Percentiles rank a stretch among this genome's conserved stretches.
phyloP scores from a whole-genome alignment of 1,140 invertebrate genomes.

The Drosophila ananassae region DNA sequence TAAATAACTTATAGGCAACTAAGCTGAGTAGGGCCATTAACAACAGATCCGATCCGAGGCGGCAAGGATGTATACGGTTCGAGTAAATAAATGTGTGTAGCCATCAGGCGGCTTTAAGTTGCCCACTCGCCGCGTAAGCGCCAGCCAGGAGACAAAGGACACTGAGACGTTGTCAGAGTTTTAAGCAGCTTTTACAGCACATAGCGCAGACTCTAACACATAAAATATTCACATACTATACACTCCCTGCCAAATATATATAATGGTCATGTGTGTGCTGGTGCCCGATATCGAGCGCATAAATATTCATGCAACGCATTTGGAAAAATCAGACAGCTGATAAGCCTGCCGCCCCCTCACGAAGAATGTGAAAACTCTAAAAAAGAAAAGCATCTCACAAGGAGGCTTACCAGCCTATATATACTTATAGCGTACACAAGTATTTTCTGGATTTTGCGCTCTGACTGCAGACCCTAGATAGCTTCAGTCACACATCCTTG shows the following conservation, averaged over 20 bases:
- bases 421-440: neutral
- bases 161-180: slow-evolving; percentile 53
- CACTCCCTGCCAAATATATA: slow-evolving; percentile 16
- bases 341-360: slow-evolving; percentile 51
- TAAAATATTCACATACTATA: slow-evolving; percentile 25
- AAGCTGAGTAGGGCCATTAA: slow-evolving; percentile 58
- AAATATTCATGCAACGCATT: slow-evolving; percentile 75
- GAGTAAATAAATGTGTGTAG: slow-evolving; percentile 13
- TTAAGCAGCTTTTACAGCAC: slow-evolving; percentile 64
- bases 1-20: slow-evolving; percentile 77
- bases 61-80: slow-evolving; percentile 9
- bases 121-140: slow-evolving; percentile 59
- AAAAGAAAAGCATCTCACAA: slow-evolving; percentile 23
- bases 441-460: slow-evolving; percentile 32
- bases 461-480: slow-evolving; percentile 70
- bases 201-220: slow-evolving; percentile 7
- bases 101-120: slow-evolving; percentile 40
- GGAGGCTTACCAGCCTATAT: neutral
- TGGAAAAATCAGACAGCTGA: slow-evolving; percentile 68
- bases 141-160: slow-evolving; percentile 17
- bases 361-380: slow-evolving; percentile 45
- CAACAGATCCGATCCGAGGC: slow-evolving; percentile 25
- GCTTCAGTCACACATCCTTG: slow-evolving; percentile 70
- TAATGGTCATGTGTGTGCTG: slow-evolving; percentile 30
- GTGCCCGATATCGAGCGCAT: slow-evolving; percentile 65